Percentiles rank a stretch among this genome's conserved stretches.
These are phyloP conservation scores for Glyptemys insculpta DNA, from an alignment of 2,797 vertebrate species.

Conservation along the genomic window DNA sequence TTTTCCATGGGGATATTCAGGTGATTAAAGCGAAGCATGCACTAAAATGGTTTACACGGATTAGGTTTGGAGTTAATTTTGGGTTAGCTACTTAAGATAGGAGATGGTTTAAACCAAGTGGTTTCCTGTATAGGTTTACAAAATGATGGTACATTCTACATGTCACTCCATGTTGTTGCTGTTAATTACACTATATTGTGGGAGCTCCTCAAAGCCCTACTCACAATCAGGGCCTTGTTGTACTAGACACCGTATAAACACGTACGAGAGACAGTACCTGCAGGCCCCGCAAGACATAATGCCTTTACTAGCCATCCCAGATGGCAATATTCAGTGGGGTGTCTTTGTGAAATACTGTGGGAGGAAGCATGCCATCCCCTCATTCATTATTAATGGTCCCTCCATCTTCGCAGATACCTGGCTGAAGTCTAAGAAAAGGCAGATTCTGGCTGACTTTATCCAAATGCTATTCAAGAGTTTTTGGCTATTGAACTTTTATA, in stretches of 20 bases:
- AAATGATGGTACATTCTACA: no score
- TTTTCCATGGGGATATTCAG: background rate
- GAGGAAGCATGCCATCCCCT: no score
- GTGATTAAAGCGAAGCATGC: background rate
- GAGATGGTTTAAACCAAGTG: background rate
- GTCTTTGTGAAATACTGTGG: no score
- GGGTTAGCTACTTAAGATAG: background rate
- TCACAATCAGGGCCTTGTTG: background rate
- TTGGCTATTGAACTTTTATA: background rate
- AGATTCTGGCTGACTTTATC: fast-evolving
- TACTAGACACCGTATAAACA: background rate
- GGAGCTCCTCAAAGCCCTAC: background rate
- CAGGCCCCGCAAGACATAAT: background rate
- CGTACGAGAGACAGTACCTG: background rate
- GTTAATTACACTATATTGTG: no score
- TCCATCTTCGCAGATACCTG: background rate
- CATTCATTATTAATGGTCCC: background rate
- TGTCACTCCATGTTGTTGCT: no score
- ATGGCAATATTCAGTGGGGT: no score
- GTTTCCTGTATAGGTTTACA: background rate
- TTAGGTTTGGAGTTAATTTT: background rate
- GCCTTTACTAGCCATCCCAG: background rate
- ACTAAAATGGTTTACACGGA: background rate
- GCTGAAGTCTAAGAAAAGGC: background rate
- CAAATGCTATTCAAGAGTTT: background rate